These are phyloP conservation scores for Pocillopora damicornis DNA, from an alignment of 64 coral and sea anemone genomes.

Conservation along the genomic window DNA sequence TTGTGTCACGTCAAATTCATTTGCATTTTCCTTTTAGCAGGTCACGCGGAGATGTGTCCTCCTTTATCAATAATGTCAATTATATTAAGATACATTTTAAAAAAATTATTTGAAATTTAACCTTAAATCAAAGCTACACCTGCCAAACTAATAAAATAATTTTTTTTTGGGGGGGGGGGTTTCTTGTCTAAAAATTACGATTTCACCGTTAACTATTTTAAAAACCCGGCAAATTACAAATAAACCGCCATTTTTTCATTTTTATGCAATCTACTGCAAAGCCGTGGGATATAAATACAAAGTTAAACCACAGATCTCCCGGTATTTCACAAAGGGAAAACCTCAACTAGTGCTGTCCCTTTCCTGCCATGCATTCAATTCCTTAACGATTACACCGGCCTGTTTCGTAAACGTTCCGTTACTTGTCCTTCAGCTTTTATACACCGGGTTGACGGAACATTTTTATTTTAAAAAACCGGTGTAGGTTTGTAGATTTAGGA, in stretches of 20 bases:
- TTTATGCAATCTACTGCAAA: not conserved
- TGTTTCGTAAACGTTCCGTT: not conserved
- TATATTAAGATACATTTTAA: not conserved
- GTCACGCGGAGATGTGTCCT: slow-evolving; percentile 12
- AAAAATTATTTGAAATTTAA: not conserved
- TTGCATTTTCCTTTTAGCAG: not conserved
- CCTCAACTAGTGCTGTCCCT: not conserved
- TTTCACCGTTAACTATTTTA: too few relatives aligned
- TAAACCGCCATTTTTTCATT: not conserved
- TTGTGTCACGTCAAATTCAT: not conserved
- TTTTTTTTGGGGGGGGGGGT: not conserved
- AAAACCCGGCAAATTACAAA: not conserved
- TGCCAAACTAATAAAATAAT: not conserved
- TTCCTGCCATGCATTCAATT: not conserved
- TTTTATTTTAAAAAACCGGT: not conserved
- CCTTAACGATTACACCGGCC: too few relatives aligned
- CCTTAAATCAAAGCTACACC: not conserved
- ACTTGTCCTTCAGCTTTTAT: not conserved
- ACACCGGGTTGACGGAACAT: not conserved
- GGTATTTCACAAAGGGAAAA: not conserved
- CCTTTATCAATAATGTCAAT: not conserved
- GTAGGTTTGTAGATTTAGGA: not conserved
- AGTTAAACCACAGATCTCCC: not conserved
- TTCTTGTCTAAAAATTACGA: too few relatives aligned
- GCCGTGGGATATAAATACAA: not conserved